Percentiles rank a stretch among this genome's conserved stretches.
Evolutionary conservation across 2,888 invertebrate genomes (phyloP).

Genomic region (Mycalesis mineus): DNA sequence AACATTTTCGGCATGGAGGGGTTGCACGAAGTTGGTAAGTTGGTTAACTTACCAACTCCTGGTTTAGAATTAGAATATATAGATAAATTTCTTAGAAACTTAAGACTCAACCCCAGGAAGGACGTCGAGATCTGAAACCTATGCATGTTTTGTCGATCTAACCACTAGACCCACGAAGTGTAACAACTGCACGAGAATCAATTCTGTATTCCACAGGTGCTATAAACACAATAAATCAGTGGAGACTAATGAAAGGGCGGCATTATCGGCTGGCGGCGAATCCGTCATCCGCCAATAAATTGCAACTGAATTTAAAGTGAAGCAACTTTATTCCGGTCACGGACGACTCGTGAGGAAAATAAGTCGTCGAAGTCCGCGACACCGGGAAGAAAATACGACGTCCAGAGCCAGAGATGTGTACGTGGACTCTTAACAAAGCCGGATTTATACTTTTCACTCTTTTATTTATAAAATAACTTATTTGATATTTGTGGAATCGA

Average conservation of each 20-base stretch:
- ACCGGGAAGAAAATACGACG: constrained; percentile 22
- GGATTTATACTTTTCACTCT: neutral
- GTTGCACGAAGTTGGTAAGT: no score
- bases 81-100: no score
- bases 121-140: no score
- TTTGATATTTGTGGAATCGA: no score
- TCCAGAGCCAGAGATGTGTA: neutral
- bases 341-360: constrained; percentile 31
- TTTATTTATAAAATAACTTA: no score
- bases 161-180: no score
- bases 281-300: constrained; percentile 33
- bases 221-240: constrained; percentile 31
- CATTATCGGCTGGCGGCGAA: constrained; percentile 28
- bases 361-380: constrained; percentile 20
- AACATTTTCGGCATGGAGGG: no score
- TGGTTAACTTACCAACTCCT: no score
- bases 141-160: no score
- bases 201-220: constrained; percentile 25
- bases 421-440: constrained; percentile 8
- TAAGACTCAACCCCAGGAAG: no score
- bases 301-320: constrained; percentile 34
- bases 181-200: neutral
- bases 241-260: constrained; percentile 29
- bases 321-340: constrained; percentile 29
- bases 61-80: no score